Evolutionary conservation across 2,888 invertebrate species (phyloP), one percentile per base, ranked within the genome.

Genomic region (Monoplex corrugatus): DNA sequence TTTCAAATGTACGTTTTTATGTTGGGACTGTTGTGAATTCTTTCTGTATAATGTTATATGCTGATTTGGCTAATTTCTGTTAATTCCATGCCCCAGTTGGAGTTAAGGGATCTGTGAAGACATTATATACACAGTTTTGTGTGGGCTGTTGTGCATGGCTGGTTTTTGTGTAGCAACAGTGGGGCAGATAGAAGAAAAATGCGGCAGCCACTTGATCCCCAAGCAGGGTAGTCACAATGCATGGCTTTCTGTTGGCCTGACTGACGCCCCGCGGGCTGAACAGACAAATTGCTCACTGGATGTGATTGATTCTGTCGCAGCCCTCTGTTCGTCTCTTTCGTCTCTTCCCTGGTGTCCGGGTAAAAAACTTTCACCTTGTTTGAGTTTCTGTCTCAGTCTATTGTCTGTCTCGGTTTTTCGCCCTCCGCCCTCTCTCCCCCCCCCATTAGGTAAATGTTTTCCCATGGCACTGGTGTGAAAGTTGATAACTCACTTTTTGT

Each of bases 111-210:
- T n/a, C n/a, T n/a, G n/a, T n/a, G n/a, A n/a, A n/a, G n/a, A n/a
- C n/a, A n/a, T n/a, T n/a, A n/a, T n/a, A n/a, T n/a, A n/a, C n/a
- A n/a, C n/a, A n/a, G n/a, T n/a, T n/a, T n/a, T n/a, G n/a, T n/a
- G n/a, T n/a, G n/a, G n/a, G 83, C 8, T 83, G 50, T 32, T 50
- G 35, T 50, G 83, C 83, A 35, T 83, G 83, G 50, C 44, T 83
- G 83, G 50, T 32, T 50, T 83, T 83, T 50, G 83, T 83, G 83
- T 2, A 44, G 83, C 83, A 83, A 83, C 83, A 35, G 32, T 19
- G 45, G 6, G 63, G 85, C 85, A 40, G 85, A 40, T 68, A 50
- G 40, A 85, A 38, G 85, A 85, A 63, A 85, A 85, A 85, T 85
- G 85, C 68, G 45, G 83, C 32, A 45, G 32, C 35, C 63, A 85